phyloP scores from a whole-genome alignment of 2,888 invertebrate genomes.

The Tholera decimalis region DNA sequence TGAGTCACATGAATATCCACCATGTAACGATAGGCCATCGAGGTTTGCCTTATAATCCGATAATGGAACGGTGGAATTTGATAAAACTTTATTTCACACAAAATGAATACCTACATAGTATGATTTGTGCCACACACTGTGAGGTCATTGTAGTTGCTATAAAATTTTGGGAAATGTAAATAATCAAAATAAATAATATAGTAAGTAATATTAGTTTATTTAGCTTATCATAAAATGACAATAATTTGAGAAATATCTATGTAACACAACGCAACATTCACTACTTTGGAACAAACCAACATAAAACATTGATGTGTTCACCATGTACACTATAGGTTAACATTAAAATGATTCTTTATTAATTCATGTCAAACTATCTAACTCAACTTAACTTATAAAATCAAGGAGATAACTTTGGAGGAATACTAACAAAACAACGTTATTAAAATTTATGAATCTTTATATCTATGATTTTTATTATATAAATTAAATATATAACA shows the following conservation, averaged over 20 bases:
- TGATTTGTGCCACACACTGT: too few species aligned
- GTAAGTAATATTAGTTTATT: constrained; percentile 62
- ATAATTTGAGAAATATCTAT: constrained; percentile 62
- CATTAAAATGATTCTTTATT: constrained; percentile 41
- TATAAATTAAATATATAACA: background rate
- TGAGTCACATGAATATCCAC: too few species aligned
- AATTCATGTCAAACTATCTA: constrained; percentile 38
- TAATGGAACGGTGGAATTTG: too few species aligned
- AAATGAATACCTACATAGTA: too few species aligned
- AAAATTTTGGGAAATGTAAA: too few species aligned
- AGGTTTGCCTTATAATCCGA: too few species aligned
- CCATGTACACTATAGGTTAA: constrained; percentile 33
- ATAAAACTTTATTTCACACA: too few species aligned
- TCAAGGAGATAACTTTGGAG: constrained; percentile 18
- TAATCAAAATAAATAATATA: constrained; percentile 46
- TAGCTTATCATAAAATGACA: constrained; percentile 58
- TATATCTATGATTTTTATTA: background rate
- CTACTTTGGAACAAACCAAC: constrained; percentile 46
- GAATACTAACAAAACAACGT: constrained; percentile 23
- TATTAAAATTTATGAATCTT: background rate
- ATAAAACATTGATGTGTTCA: constrained; percentile 21
- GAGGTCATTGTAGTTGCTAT: too few species aligned
- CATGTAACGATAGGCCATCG: too few species aligned
- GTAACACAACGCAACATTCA: constrained; percentile 61
- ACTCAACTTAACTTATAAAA: constrained; percentile 44